phyloP scores from a whole-genome alignment of 1,140 invertebrate genomes.

The Leptinotarsa texana region DNA sequence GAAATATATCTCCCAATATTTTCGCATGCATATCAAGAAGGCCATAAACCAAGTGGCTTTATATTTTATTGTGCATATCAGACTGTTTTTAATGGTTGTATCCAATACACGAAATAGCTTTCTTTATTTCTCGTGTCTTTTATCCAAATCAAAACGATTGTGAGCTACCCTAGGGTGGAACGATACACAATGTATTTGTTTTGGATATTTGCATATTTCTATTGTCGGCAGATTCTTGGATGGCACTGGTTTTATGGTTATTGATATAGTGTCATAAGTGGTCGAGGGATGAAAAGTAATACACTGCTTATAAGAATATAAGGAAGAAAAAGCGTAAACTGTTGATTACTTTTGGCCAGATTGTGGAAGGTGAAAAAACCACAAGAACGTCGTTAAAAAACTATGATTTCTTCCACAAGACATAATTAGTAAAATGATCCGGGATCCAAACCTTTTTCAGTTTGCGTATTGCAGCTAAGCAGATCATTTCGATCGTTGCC shows the following conservation, averaged over 20 bases:
- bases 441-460: no score
- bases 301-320: no score
- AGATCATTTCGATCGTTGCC: no score
- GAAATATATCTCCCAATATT: constrained; percentile 49
- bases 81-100: constrained; percentile 49
- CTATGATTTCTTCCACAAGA: no score
- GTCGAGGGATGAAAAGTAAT: no score
- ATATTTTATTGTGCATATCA: constrained; percentile 49
- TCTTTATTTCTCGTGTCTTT: constrained; percentile 32
- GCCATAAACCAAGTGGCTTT: constrained; percentile 49
- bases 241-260: constrained; percentile 12
- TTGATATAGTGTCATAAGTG: not conserved
- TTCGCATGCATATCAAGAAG: constrained; percentile 48
- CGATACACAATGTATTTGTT: constrained; percentile 18
- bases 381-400: no score
- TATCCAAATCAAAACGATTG: constrained; percentile 28
- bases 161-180: constrained; percentile 12
- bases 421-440: no score
- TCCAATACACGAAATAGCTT: constrained; percentile 43
- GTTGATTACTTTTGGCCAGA: no score
- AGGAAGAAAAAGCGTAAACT: no score
- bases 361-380: no score
- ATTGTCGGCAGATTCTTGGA: constrained; percentile 15
- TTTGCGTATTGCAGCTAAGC: no score
- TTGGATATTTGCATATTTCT: constrained; percentile 24